A percentile compares a stretch with the other conserved stretches of the same genome.
Conservation (phyloP, 2,113 vertebrate genomes). For the Oreotrochilus melanogaster region DNA sequence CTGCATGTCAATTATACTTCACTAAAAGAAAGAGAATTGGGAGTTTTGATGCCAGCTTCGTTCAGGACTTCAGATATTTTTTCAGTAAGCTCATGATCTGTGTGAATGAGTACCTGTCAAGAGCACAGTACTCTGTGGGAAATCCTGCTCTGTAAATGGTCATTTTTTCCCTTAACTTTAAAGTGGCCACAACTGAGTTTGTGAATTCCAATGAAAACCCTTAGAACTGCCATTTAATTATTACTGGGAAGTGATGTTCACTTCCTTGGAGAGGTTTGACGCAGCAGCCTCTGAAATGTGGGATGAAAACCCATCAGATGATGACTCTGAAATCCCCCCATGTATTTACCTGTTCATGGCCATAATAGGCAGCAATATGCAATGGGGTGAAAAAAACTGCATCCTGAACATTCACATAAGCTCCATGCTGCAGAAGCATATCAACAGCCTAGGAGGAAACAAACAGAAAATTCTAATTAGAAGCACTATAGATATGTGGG, state of each 20-base stretch:
- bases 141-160: neutral
- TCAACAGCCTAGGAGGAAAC: conserved; percentile 82
- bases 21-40: neutral
- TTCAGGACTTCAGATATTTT: neutral
- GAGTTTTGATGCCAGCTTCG: neutral
- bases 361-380: conserved; percentile 88
- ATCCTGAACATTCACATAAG: conserved; percentile 90
- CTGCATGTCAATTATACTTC: fast-evolving
- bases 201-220: neutral
- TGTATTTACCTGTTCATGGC: conserved; percentile 84
- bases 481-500: fast-evolving
- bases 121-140: neutral
- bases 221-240: neutral
- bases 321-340: too few species aligned
- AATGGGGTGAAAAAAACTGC: conserved; percentile 93
- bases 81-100: neutral
- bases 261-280: neutral
- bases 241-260: neutral
- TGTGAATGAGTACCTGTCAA: neutral
- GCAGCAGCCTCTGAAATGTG: neutral
- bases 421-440: conserved; percentile 90
- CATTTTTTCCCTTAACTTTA: neutral
- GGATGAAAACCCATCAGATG: neutral
- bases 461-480: neutral
- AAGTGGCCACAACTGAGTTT: neutral